Conservation (phyloP, 1,140 invertebrate species). For the Zaprionus davidi region DNA sequence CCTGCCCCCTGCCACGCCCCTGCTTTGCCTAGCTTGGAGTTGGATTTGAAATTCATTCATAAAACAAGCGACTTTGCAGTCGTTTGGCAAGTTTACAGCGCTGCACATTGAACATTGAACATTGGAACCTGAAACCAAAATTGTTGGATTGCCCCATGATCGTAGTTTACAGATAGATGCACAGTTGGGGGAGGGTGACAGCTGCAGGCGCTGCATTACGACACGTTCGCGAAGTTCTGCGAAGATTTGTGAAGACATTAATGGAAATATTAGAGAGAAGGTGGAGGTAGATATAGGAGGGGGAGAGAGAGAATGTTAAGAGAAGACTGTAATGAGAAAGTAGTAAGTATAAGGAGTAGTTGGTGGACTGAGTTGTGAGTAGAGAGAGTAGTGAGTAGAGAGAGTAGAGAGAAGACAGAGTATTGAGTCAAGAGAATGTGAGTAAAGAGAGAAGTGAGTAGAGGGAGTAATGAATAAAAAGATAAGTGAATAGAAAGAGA, state of each 20-base stretch:
- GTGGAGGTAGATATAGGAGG: constrained; percentile 1
- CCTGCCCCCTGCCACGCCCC: neutral
- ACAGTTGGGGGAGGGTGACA: neutral
- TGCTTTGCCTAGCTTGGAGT: constrained; percentile 44
- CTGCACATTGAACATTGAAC: constrained; percentile 26
- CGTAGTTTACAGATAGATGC: constrained; percentile 25
- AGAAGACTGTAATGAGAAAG: neutral
- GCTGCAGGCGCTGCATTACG: constrained; percentile 54
- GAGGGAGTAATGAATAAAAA: neutral
- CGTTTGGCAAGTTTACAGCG: constrained; percentile 62
- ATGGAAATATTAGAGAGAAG: constrained; percentile 64
- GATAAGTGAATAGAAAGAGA: neutral
- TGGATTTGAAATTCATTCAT: constrained; percentile 73
- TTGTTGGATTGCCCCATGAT: constrained; percentile 30
- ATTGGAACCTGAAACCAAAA: constrained; percentile 24
- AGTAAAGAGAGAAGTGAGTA: neutral
- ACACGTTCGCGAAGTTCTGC: constrained; percentile 60
- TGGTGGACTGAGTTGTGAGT: no score
- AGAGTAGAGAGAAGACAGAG: no score
- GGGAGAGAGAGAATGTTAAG: constrained; percentile 2
- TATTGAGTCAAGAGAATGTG: neutral
- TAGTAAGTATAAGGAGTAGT: no score
- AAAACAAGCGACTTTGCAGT: constrained; percentile 54
- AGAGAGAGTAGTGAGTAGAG: no score
- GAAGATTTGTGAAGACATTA: constrained; percentile 46